Base-by-base conservation (phyloP, 1,140 invertebrate genomes). In the Euglossa dilemma region DNA sequence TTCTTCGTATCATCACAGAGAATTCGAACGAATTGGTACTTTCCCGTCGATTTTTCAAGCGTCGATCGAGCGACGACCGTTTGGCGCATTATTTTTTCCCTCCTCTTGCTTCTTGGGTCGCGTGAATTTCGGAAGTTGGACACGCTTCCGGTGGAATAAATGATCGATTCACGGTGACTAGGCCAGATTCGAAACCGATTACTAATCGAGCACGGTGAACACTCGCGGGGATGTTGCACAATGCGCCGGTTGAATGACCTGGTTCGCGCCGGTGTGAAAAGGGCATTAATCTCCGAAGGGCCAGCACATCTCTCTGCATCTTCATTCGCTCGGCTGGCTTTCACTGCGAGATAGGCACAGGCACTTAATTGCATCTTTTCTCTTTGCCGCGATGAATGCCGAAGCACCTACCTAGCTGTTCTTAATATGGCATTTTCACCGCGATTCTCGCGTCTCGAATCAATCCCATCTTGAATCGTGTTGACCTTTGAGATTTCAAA, bases 291-390 rank as follows among this genome's bases (percentile, higher is more conserved):
- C 80, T 76, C 3, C 52, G 28, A 67, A 64, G 80, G 80, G 63
- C 69, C 72, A 76, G 63, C 73, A 43, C 43, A 61, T 82, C 63
- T 81, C 72, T 36, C 52, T 61, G 80, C 61, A 75, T 81, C 73
- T 82, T 82, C 45, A 20, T 69, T 69, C 80, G 80, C 52, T 45
- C 25, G 14, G 73, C 72, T 76, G 73, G 80, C 80, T 82, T 82
- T 82, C 80, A 75, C 80, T 50, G 52, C 43, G n/a, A 59, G 80
- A 82, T 82, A 57, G 80, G 80, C 72, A 57, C n/a, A 66, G 71
- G 72, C n/a, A 67, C 80, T 82, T 67, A 76, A 82, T 82, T 59
- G 80, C 80, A 59, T 76, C 80, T 73, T 82, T 82, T 82, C 80
- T 82, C 73, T 69, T 67, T 45, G 20, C 54, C 45, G 54, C 63